Evolutionary conservation across 2,113 vertebrate genomes (phyloP).

Genomic region (Gasterosteus nipponicus): DNA sequence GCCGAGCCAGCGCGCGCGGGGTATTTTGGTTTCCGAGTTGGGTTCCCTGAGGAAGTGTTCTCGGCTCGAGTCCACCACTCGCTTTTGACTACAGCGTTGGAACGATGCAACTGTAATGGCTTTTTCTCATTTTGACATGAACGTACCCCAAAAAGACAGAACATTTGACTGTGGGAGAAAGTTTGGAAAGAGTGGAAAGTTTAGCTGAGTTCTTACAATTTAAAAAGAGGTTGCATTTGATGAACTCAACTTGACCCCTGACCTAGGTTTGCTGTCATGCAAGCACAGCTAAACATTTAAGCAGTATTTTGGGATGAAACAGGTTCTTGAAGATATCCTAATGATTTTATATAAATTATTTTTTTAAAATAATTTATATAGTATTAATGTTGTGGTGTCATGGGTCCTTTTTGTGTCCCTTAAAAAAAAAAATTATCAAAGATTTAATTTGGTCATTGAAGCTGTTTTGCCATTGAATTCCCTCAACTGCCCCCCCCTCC

Average conservation of each 20-base stretch:
- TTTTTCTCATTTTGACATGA: conserved; percentile 64
- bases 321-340: too few relatives aligned
- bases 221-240: conserved; percentile 7
- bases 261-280: not conserved
- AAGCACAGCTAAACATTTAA: not conserved
- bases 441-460: too few relatives aligned
- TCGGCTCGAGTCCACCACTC: conserved; percentile 48
- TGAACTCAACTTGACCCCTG: not conserved
- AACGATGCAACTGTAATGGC: conserved; percentile 54
- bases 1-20: conserved; percentile 21
- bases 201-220: not conserved
- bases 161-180: conserved; percentile 45
- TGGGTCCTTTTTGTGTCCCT: too few relatives aligned
- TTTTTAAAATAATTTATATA: too few relatives aligned
- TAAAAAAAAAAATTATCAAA: too few relatives aligned
- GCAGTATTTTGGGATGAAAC: not conserved
- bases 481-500: too few relatives aligned
- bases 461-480: too few relatives aligned
- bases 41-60: conserved; percentile 51
- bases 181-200: conserved; percentile 1
- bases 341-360: too few relatives aligned
- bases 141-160: conserved; percentile 51
- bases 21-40: conserved; percentile 18
- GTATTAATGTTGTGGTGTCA: too few relatives aligned
- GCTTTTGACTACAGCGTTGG: conserved; percentile 26